Evolutionary conservation across 1,140 invertebrate species (phyloP), one percentile per base, ranked within the genome.

Genomic region (Tetragnatha versicolor): DNA sequence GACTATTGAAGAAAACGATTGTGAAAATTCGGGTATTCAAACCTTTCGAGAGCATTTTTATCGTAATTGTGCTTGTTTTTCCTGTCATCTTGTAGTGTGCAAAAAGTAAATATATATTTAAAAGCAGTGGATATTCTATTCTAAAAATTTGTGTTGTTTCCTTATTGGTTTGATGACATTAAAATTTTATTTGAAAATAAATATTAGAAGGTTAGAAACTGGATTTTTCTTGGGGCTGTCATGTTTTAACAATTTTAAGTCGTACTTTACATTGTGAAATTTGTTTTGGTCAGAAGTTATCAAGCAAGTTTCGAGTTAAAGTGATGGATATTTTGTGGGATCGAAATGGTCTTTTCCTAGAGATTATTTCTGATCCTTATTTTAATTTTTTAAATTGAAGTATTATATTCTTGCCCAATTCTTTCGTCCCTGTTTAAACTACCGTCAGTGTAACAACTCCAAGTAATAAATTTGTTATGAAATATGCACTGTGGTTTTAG

Each of bases 401-500:
- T 42, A 49, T 53, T 37, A 33, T 53, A 29, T n/a, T 49, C n/a
- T n/a, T n/a, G n/a, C n/a, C n/a, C n/a, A n/a, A n/a, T 76, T 63
- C n/a, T 76, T 65, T 76, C 58, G 53, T 42, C 60, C 58, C 47
- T 53, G 70, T 60, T 75, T 12, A 63, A 75, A 14, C n/a, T 20
- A n/a, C 27, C 49, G 73, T 76, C 73, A 76, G 39, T 76, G 73
- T 76, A 49, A 65, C 55, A 53, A 76, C 58, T 76, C 60, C 60
- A 76, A 53, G 60, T 76, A 76, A 76, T 76, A 76, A 76, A 76
- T 76, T 76, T 76, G 73, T 76, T 76, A 76, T 76, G 58, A 60
- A 76, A 76, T 53, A 76, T 58, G 47, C 27, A 49, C 1, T 27
- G 47, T 22, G 7, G 22, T 47, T 10, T 69, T 69, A 31, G n/a